These are phyloP conservation scores for Dendrocincla fuliginosa DNA, from an alignment of 2,797 vertebrate species.

Conservation along the genomic window DNA sequence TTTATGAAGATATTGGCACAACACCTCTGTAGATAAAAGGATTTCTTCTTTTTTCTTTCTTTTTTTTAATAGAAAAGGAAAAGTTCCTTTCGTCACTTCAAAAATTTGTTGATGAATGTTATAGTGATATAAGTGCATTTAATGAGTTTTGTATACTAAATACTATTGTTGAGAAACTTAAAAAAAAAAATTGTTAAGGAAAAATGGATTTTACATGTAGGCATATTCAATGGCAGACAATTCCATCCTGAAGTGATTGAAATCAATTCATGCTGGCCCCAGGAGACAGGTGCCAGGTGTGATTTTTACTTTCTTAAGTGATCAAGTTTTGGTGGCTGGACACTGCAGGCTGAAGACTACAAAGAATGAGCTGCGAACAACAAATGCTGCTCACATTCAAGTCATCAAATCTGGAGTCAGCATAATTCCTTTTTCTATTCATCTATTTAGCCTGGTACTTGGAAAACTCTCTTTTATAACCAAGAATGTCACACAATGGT, in stretches of 20 bases:
- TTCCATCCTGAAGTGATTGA: not conserved
- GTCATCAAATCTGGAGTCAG: not conserved
- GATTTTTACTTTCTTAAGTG: not conserved
- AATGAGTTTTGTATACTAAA: not conserved
- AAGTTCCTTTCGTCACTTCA: not conserved
- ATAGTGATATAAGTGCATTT: not conserved
- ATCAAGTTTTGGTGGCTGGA: not conserved
- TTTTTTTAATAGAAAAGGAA: not conserved
- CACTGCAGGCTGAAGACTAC: not conserved
- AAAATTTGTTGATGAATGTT: not conserved
- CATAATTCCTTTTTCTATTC: not conserved
- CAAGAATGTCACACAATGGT: conserved; percentile 6
- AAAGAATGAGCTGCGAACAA: not conserved
- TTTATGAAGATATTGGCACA: not conserved
- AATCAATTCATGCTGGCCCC: not conserved
- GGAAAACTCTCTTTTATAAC: not conserved
- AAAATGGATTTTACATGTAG: not conserved
- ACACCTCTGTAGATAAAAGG: not conserved
- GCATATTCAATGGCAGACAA: not conserved
- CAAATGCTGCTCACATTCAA: not conserved
- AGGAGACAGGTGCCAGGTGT: not conserved
- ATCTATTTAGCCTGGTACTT: not conserved
- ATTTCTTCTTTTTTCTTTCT: rapidly evolving
- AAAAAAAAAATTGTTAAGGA: not conserved
- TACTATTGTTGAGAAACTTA: not conserved